A percentile compares a stretch with the other conserved stretches of the same genome.
Evolutionary conservation across 2,888 invertebrate species (phyloP).

Genomic region (Drosophila sordidula): DNA sequence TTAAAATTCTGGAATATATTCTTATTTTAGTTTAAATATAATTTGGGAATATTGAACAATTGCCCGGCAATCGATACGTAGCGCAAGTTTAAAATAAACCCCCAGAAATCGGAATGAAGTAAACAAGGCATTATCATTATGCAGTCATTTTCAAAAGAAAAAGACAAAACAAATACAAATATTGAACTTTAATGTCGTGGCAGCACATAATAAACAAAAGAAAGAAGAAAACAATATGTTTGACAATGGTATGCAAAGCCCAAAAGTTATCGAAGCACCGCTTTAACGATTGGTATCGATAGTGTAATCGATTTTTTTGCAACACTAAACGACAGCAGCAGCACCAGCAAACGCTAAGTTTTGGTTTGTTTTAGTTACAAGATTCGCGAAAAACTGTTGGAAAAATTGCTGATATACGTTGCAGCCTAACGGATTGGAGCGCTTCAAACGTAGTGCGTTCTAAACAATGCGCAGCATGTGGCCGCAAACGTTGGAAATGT

Average conservation of each 20-base stretch:
- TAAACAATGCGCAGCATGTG: slow-evolving; percentile 79
- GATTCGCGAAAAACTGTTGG: slow-evolving; percentile 64
- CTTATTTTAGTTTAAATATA: not conserved
- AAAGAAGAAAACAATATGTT: not conserved
- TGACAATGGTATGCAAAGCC: slow-evolving; percentile 3
- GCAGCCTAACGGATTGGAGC: slow-evolving; percentile 63
- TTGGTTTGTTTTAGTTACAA: slow-evolving; percentile 76
- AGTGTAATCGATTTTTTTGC: slow-evolving; percentile 50
- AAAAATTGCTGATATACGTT: slow-evolving; percentile 74
- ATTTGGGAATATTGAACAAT: no score
- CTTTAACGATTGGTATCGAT: slow-evolving; percentile 37
- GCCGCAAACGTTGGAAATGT: slow-evolving; percentile 88
- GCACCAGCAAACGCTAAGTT: slow-evolving; percentile 71
- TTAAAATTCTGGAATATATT: not conserved
- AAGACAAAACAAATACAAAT: not conserved
- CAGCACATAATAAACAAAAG: slow-evolving; percentile 4
- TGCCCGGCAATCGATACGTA: no score
- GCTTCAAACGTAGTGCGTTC: slow-evolving; percentile 56
- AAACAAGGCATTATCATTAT: not conserved
- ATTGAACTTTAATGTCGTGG: slow-evolving; percentile 19
- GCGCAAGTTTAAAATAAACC: not conserved
- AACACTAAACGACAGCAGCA: slow-evolving; percentile 59
- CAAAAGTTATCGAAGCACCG: slow-evolving; percentile 45
- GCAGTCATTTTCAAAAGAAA: not conserved
- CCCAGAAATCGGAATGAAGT: not conserved